These are phyloP conservation scores for Rhagophthalmus giganteus DNA, from an alignment of 2,888 invertebrate genomes.

Conservation along the genomic window DNA sequence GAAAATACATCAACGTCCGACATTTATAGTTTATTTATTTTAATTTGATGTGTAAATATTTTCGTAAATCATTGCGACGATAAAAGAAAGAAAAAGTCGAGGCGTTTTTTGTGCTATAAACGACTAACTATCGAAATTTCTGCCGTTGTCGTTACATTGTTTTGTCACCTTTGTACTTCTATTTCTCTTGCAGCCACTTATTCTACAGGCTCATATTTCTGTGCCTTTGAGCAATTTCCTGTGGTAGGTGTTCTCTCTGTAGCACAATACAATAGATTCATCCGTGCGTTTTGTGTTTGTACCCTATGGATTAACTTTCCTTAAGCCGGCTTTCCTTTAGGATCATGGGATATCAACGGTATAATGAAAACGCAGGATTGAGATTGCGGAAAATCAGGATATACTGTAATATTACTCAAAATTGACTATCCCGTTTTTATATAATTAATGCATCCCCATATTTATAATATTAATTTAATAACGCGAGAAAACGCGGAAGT, in stretches of 20 bases:
- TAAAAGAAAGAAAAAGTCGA: too few species aligned
- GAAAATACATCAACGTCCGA: too few species aligned
- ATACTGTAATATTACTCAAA: constrained; percentile 4
- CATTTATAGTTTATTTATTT: too few species aligned
- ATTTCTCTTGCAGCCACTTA: constrained; percentile 16
- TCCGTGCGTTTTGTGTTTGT: constrained; percentile 29
- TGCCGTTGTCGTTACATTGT: constrained; percentile 21
- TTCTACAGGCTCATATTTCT: constrained; percentile 31
- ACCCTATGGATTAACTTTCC: constrained; percentile 31
- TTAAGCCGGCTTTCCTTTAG: constrained; percentile 29
- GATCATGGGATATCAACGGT: constrained; percentile 27
- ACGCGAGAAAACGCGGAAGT: background rate
- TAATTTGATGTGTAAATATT: too few species aligned
- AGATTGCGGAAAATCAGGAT: constrained; percentile 20
- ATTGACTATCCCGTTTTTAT: background rate
- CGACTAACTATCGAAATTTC: constrained; percentile 17
- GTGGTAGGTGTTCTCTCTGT: constrained; percentile 29
- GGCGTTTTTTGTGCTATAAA: too few species aligned
- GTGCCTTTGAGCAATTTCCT: constrained; percentile 35
- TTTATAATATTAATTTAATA: background rate
- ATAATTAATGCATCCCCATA: background rate
- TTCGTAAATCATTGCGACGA: too few species aligned
- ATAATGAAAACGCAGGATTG: constrained; percentile 27
- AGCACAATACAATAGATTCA: constrained; percentile 28
- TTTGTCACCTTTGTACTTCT: constrained; percentile 26